These are phyloP conservation scores for Malurus elegans DNA, from an alignment of 2,113 vertebrate species.

Conservation along the genomic window DNA sequence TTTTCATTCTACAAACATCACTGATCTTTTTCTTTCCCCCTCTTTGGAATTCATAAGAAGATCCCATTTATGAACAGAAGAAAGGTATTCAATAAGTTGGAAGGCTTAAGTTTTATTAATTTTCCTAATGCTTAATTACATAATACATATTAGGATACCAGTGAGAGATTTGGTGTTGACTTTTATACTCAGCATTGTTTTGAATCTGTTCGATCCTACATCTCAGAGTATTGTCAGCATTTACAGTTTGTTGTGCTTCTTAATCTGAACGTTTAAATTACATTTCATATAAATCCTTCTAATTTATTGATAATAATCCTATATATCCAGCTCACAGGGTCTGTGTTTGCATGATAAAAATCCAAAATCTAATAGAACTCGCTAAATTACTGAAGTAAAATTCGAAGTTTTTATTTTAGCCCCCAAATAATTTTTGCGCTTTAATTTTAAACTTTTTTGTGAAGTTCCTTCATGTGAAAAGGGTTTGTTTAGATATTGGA, in stretches of 20 bases:
- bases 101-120: constrained; percentile 28
- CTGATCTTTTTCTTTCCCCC: constrained; percentile 82
- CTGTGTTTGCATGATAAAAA: not conserved
- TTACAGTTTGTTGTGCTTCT: not conserved
- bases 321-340: not conserved
- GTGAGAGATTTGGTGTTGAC: not conserved
- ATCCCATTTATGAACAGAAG: constrained; percentile 89
- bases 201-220: not conserved
- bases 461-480: not conserved
- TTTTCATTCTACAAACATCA: constrained; percentile 80
- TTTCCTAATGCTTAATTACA: not conserved
- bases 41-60: constrained; percentile 91
- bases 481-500: not conserved
- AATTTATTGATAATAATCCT: too few relatives aligned
- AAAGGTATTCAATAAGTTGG: constrained; percentile 85
- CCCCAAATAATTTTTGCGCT: not conserved
- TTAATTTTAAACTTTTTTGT: not conserved
- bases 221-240: not conserved
- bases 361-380: not conserved
- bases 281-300: not conserved
- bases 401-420: not conserved
- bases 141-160: not conserved
- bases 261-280: not conserved
- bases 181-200: not conserved
- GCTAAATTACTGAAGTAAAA: not conserved